These are phyloP conservation scores for Muntiacus reevesi DNA, from an alignment of 2,113 vertebrate genomes.

Conservation along the genomic window DNA sequence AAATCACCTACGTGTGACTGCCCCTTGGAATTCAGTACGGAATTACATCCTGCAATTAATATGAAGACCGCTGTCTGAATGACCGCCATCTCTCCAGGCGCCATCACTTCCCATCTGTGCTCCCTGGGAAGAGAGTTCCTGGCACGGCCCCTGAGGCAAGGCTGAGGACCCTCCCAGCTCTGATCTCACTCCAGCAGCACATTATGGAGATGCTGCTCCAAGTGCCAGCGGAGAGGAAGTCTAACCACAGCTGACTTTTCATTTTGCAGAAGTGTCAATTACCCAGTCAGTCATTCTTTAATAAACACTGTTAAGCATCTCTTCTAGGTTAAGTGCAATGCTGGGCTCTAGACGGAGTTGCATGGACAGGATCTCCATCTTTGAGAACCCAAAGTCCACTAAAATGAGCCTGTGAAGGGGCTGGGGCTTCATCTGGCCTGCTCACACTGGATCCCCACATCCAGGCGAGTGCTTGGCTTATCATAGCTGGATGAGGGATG, in stretches of 20 bases:
- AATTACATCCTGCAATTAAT: constrained; percentile 1
- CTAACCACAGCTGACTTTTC: background rate
- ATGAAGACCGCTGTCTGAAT: background rate
- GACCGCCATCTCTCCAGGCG: background rate
- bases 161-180: background rate
- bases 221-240: background rate
- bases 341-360: background rate
- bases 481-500: background rate
- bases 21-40: background rate
- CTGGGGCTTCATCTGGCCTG: background rate
- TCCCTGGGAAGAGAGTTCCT: background rate
- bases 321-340: background rate
- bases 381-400: background rate
- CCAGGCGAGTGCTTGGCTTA: background rate
- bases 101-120: background rate
- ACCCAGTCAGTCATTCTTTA: background rate
- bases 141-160: background rate
- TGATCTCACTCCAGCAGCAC: background rate
- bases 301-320: background rate
- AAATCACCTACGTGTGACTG: constrained; percentile 30
- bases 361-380: background rate
- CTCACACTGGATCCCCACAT: background rate
- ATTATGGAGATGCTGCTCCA: background rate
- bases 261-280: background rate
- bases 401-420: background rate